A percentile compares a stretch with the other conserved stretches of the same genome.
These are phyloP conservation scores for Scotopteryx bipunctaria DNA, from an alignment of 2,888 invertebrate species.

Conservation along the genomic window DNA sequence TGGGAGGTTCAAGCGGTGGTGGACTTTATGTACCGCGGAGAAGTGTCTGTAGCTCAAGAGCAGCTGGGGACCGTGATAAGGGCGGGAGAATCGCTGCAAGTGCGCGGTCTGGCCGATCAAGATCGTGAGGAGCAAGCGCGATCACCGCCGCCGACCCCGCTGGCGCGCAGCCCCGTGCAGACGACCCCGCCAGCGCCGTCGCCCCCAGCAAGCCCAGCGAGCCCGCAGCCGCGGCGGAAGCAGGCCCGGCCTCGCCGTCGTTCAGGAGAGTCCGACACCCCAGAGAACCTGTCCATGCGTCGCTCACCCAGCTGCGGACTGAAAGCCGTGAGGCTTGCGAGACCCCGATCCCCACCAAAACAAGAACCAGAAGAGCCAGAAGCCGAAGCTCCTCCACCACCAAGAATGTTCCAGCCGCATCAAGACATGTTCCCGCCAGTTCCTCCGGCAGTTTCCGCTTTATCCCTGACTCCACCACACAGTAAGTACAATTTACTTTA, in stretches of 20 bases:
- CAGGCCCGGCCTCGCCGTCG: slow-evolving; percentile 93
- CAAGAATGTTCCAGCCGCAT: slow-evolving; percentile 79
- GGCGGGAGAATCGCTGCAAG: slow-evolving; percentile 94
- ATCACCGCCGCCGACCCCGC: slow-evolving; percentile 68
- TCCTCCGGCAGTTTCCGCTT: slow-evolving; percentile 86
- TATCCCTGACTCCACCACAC: slow-evolving; percentile 92
- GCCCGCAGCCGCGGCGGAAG: slow-evolving; percentile 92
- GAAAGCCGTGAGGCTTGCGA: slow-evolving; percentile 70
- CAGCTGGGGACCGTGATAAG: slow-evolving; percentile 92
- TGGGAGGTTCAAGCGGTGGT: slow-evolving; percentile 95
- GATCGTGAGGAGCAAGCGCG: slow-evolving; percentile 73
- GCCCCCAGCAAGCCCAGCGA: slow-evolving; percentile 85
- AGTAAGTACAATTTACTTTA: slow-evolving; percentile 81
- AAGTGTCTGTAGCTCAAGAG: slow-evolving; percentile 94
- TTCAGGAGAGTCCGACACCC: slow-evolving; percentile 87
- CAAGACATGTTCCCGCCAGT: slow-evolving; percentile 89
- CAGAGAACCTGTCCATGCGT: slow-evolving; percentile 86
- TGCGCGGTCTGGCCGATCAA: slow-evolving; percentile 89
- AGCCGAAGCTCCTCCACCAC: slow-evolving; percentile 82
- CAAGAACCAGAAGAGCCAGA: slow-evolving; percentile 71
- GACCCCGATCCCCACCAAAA: slow-evolving; percentile 70
- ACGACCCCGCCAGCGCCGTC: slow-evolving; percentile 72
- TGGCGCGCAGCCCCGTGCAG: slow-evolving; percentile 74
- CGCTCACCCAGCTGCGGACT: slow-evolving; percentile 72
- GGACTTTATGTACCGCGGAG: slow-evolving; percentile 97